Conservation (phyloP, 2,113 vertebrate species). For the Camelus dromedarius region DNA sequence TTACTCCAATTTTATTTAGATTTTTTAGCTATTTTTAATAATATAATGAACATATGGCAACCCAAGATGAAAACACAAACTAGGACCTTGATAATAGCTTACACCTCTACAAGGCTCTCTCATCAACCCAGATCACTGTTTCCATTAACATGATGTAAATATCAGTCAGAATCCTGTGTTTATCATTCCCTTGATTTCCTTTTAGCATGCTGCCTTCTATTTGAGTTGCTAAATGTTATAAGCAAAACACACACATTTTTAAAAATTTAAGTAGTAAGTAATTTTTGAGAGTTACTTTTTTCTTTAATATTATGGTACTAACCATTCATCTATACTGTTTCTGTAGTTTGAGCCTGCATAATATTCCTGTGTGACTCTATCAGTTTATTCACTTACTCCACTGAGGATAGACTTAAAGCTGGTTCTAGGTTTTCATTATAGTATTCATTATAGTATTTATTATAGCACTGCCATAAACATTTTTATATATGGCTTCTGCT, state of each 20-base stretch:
- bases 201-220: neutral
- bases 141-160: neutral
- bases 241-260: neutral
- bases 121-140: neutral
- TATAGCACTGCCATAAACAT: neutral
- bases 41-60: neutral
- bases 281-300: neutral
- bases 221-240: neutral
- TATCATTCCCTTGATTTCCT: neutral
- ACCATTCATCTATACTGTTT: neutral
- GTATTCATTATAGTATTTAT: neutral
- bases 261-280: neutral
- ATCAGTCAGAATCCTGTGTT: neutral
- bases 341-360: neutral
- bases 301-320: neutral
- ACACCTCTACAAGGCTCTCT: neutral
- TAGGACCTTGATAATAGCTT: neutral
- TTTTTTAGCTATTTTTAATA: neutral
- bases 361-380: neutral
- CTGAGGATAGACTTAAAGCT: neutral
- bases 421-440: neutral
- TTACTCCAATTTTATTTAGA: neutral
- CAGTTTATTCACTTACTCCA: neutral
- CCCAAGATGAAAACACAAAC: neutral
- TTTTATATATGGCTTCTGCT: neutral